Evolutionary conservation across 2,888 invertebrate species (phyloP).

Genomic region (Plebejus melissa): DNA sequence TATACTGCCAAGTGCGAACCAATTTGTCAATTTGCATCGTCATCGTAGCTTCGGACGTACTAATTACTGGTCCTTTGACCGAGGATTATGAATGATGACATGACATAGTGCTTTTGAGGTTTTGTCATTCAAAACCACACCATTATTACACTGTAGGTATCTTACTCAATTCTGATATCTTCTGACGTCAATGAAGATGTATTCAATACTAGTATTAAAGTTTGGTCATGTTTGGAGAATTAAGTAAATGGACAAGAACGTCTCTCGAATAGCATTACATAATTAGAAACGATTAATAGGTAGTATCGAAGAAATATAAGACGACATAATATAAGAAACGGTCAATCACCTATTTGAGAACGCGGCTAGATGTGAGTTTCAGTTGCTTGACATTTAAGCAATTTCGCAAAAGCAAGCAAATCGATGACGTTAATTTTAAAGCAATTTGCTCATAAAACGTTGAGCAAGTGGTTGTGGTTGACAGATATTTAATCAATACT

Average conservation of each 20-base stretch:
- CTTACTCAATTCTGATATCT: not conserved
- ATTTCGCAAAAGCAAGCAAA: slow-evolving; percentile 12
- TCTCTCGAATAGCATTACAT: not conserved
- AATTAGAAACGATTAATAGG: not conserved
- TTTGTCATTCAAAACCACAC: not conserved
- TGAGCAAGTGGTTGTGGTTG: slow-evolving; percentile 4
- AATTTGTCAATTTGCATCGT: not conserved
- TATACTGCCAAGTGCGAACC: not conserved
- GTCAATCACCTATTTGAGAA: not conserved
- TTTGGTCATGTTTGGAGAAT: not conserved
- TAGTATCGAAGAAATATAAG: not conserved
- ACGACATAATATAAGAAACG: not conserved
- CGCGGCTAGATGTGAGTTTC: not conserved
- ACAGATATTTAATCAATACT: slow-evolving; percentile 14
- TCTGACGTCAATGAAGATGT: not conserved
- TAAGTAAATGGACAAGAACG: not conserved
- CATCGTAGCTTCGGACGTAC: not conserved
- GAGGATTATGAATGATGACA: not conserved
- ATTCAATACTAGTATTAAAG: not conserved
- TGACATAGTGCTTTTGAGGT: not conserved
- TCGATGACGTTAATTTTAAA: not conserved
- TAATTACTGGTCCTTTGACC: not conserved
- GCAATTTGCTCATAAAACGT: slow-evolving; percentile 9
- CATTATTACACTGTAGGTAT: not conserved
- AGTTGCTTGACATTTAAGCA: not conserved